Percentiles rank a stretch among this genome's conserved stretches.
Evolutionary conservation across 2,113 vertebrate species (phyloP).

Genomic region (Odontesthes bonariensis): DNA sequence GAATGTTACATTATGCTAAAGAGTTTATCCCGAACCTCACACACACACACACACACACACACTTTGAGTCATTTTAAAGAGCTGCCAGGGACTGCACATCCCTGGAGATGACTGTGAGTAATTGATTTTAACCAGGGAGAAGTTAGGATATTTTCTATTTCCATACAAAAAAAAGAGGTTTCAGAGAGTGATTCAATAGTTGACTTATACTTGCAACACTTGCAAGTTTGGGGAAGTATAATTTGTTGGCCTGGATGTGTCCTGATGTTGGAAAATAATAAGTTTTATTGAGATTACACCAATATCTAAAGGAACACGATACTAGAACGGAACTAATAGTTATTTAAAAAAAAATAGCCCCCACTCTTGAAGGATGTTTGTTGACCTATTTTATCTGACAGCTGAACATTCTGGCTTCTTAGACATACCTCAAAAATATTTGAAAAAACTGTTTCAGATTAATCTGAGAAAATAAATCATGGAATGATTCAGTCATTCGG

Average conservation of each 20-base stretch:
- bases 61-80: constrained; percentile 52
- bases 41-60: constrained; percentile 25
- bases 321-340: not conserved
- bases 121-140: constrained; percentile 74
- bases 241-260: constrained; percentile 38
- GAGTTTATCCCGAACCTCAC: constrained; percentile 44
- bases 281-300: not conserved
- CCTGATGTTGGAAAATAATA: constrained; percentile 23
- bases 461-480: too few relatives aligned
- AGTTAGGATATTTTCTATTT: constrained; percentile 57
- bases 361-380: too few relatives aligned
- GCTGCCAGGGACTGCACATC: constrained; percentile 56
- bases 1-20: constrained; percentile 41
- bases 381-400: too few relatives aligned
- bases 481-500: too few relatives aligned
- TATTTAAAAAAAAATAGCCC: too few relatives aligned
- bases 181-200: constrained; percentile 69
- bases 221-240: constrained; percentile 59
- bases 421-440: too few relatives aligned
- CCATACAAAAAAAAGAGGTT: constrained; percentile 57
- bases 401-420: too few relatives aligned
- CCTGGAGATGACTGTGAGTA: constrained; percentile 72
- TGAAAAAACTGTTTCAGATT: too few relatives aligned
- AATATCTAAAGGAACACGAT: constrained; percentile 2
- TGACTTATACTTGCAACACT: constrained; percentile 63